phyloP scores from a whole-genome alignment of 2,113 vertebrate species.

The Butorides virescens region DNA sequence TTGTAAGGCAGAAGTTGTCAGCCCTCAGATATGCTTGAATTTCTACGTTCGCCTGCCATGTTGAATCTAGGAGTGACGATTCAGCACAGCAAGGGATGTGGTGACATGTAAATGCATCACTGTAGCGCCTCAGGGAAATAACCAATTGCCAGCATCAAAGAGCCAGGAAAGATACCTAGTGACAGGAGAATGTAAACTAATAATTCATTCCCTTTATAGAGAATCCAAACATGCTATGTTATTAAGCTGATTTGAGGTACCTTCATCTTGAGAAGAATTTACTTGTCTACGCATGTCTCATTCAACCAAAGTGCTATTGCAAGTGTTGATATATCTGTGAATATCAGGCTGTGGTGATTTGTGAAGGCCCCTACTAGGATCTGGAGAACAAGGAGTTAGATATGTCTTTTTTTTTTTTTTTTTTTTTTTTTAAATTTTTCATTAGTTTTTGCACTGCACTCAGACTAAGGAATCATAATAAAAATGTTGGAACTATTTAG shows the following conservation, averaged over 20 bases:
- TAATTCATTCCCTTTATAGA: conserved; percentile 63
- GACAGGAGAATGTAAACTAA: conserved; percentile 55
- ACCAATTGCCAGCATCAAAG: conserved; percentile 58
- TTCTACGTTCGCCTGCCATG: background rate
- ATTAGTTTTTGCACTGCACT: background rate
- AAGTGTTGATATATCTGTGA: background rate
- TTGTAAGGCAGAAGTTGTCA: background rate
- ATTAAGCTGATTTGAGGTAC: conserved; percentile 21
- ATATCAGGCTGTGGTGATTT: background rate
- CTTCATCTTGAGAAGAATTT: conserved; percentile 33
- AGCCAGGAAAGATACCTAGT: conserved; percentile 4
- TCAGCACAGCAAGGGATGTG: background rate
- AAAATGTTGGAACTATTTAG: background rate
- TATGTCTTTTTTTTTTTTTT: background rate
- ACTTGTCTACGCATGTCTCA: rapidly evolving
- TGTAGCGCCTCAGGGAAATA: conserved; percentile 29
- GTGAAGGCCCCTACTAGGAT: background rate
- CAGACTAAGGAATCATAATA: background rate
- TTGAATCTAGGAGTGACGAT: conserved; percentile 4
- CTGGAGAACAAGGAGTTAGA: background rate
- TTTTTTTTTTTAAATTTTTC: background rate
- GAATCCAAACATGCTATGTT: conserved; percentile 45
- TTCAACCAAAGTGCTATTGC: background rate
- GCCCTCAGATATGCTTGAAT: background rate
- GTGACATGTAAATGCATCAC: conserved; percentile 24